Base-by-base conservation (phyloP, 2,113 vertebrate genomes). In the Cavia porcellus region DNA sequence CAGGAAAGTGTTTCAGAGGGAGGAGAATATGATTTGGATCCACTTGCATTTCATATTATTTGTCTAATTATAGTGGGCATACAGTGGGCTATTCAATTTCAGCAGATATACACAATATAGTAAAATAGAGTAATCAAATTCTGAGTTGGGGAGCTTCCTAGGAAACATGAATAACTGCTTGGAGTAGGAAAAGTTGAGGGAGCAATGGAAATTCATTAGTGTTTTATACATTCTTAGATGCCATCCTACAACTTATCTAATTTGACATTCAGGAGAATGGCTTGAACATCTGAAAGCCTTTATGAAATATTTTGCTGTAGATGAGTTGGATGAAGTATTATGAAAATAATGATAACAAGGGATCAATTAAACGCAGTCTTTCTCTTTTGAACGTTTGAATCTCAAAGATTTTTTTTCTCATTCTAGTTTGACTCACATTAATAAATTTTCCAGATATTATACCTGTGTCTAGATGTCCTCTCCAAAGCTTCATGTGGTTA, bases 1-100 rank as follows among this genome's bases (percentile, higher is more conserved):
- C 57, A 96, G 77, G 81, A 35, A 8, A 87, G 66, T 2, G 0
- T 86, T 96, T 97, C 94, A 96, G 95, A 95, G 68, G 50, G 7
- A 42, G 45, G 0, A 9, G 1, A 89, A 59, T 89, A 84, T 88
- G 92, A n/a, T 74, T 28, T n/a, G 30, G 13, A 52, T 79, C 35
- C 61, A 61, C n/a, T 86, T 25, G 28, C 25, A 81, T 64, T 87
- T 84, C 45, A 28, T 92, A 35, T 89, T 85, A 62, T 66, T 84
- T 87, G 45, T 12, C 55, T 61, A 59, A 75, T 80, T 88, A 87
- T 66, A 14, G 24, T 42, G 79, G 55, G 42, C 14, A 66, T 62
- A 68, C 25, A 82, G 52, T 86, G 24, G 52, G 83, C 5, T 7
- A 28, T 9, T 8, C 11, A 52, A 9, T 14, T 55, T 75, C 59